Percentiles rank a stretch among this genome's conserved stretches.
These are phyloP conservation scores for Mamestra configurata DNA, from an alignment of 1,140 invertebrate species.

Conservation along the genomic window DNA sequence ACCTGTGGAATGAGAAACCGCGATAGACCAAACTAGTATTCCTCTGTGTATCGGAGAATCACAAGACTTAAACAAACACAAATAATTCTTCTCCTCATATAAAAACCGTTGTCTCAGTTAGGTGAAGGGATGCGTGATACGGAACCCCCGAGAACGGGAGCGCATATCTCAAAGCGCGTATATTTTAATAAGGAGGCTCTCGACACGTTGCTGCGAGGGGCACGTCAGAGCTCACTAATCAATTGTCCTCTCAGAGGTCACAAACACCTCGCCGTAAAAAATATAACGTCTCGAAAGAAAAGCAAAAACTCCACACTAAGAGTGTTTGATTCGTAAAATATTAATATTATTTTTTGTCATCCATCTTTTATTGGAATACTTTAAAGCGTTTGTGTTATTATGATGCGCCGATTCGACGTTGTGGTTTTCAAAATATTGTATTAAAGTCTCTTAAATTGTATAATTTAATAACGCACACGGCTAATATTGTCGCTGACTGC, in stretches of 20 bases:
- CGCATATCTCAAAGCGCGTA: not conserved
- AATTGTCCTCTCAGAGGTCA: slow-evolving; percentile 64
- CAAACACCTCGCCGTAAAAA: slow-evolving; percentile 38
- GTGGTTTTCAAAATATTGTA: not conserved
- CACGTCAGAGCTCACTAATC: slow-evolving; percentile 60
- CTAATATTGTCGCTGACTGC: not conserved
- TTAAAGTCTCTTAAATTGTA: not conserved
- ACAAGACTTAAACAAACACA: no score
- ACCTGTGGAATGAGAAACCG: not conserved
- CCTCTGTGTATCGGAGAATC: no score
- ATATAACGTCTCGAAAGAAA: slow-evolving; percentile 42
- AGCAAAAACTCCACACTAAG: slow-evolving; percentile 42
- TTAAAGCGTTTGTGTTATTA: not conserved
- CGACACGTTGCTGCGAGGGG: slow-evolving; percentile 53
- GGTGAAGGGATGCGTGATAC: not conserved
- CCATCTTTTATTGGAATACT: slow-evolving; percentile 19
- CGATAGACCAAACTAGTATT: not conserved
- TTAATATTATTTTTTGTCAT: slow-evolving; percentile 34
- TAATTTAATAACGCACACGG: not conserved
- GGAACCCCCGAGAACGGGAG: slow-evolving; percentile 6
- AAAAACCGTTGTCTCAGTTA: not conserved
- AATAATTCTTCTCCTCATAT: not conserved
- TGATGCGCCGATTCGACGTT: not conserved
- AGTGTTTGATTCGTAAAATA: slow-evolving; percentile 40
- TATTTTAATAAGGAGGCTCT: slow-evolving; percentile 56